Base-by-base conservation (phyloP, 1,140 invertebrate genomes). In the Zaprionus ghesquierei region DNA sequence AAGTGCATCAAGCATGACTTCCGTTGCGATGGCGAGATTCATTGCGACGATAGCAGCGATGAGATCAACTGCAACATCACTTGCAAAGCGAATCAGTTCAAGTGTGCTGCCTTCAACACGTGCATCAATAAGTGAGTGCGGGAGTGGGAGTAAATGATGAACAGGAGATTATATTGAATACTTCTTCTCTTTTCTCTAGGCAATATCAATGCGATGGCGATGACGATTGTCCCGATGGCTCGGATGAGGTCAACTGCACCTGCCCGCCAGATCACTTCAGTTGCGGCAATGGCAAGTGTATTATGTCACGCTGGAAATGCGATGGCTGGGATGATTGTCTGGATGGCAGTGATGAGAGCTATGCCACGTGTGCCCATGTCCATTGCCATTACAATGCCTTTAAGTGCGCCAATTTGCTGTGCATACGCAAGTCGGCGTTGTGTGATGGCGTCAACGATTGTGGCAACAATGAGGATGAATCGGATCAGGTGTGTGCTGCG, bases 221-320 rank as follows among this genome's bases (percentile, higher is more conserved):
- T 51, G 97, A 98, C 79, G 98, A 99, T 85, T 99, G 98, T 84
- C 97, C 97, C 0, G 98, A 99, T 92, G 96, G 96, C 27, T 97
- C 96, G 23, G 98, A 99, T 91, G 98, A 99, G 92, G 92, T 95
- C 0, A 95, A 96, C 75, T 92, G 94, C 0, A 93, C 96, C 13
- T 97, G 97, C 92, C 98, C 97, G 0, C 97, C 98, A 87, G 98
- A 97, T 1, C 98, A 99, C 90, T 99, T 98, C 92, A 84, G 76
- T 49, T 87, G 84, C 49, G 94, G 92, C 15, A 99, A 99, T 90
- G 96, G 97, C 29, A 98, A 98, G 89, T 99, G 98, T 89, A 97
- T 99, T 31, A 97, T 97, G 3, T 96, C 95, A 0, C 93, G 96
- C 69, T 97, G 96, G 96, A 94, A 96, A 20, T 96, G 95, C 74